Conservation (phyloP, 1,140 invertebrate genomes). For the Dermatophagoides farinae region DNA sequence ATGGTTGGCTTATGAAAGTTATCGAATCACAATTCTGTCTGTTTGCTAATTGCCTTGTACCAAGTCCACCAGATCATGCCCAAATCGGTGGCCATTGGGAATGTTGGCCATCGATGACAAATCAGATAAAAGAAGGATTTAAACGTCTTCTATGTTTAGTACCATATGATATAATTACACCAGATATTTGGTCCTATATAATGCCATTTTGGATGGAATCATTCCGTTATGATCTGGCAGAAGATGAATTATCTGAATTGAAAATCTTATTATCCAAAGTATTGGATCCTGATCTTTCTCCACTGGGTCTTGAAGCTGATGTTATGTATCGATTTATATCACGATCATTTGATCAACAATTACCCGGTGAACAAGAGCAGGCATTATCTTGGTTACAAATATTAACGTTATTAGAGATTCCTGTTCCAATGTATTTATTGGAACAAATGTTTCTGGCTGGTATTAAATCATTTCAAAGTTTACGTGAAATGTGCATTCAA, state of each 20-base stretch:
- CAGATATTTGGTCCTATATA: slow-evolving; percentile 39
- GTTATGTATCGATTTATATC: slow-evolving; percentile 89
- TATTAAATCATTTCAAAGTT: slow-evolving; percentile 28
- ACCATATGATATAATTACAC: slow-evolving; percentile 87
- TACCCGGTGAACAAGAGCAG: slow-evolving; percentile 70
- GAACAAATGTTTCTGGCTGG: slow-evolving; percentile 74
- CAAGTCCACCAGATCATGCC: slow-evolving; percentile 68
- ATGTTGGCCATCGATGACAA: slow-evolving; percentile 43
- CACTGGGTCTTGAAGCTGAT: slow-evolving; percentile 72
- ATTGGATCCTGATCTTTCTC: slow-evolving; percentile 83
- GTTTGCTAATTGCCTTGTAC: slow-evolving; percentile 60
- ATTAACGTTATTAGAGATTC: slow-evolving; percentile 65
- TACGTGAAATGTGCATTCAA: neutral
- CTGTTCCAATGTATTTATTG: slow-evolving; percentile 58
- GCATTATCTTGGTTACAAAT: slow-evolving; percentile 88
- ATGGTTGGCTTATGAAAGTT: slow-evolving; percentile 68
- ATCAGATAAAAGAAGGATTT: slow-evolving; percentile 82
- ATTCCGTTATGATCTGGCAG: slow-evolving; percentile 77
- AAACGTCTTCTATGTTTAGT: slow-evolving; percentile 81
- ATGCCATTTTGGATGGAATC: slow-evolving; percentile 39
- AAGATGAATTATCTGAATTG: slow-evolving; percentile 70
- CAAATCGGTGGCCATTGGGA: slow-evolving; percentile 33
- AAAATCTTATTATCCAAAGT: slow-evolving; percentile 85
- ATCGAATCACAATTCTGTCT: slow-evolving; percentile 66
- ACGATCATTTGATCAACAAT: slow-evolving; percentile 58